Percentiles rank a stretch among this genome's conserved stretches.
These are phyloP conservation scores for Orthosia gothica DNA, from an alignment of 2,888 invertebrate genomes.

Conservation along the genomic window DNA sequence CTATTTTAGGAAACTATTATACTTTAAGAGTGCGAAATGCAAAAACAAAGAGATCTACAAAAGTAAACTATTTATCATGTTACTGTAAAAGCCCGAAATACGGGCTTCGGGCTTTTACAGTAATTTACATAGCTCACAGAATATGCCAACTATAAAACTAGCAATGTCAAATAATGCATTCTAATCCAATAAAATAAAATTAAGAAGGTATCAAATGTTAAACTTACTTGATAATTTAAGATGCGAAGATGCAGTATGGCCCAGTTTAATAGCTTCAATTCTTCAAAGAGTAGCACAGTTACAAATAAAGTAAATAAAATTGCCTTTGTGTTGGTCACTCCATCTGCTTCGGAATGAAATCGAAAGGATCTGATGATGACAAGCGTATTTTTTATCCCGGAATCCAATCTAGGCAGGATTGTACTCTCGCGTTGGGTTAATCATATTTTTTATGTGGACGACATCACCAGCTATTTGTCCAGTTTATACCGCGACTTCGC, in stretches of 20 bases:
- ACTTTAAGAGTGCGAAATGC: not conserved
- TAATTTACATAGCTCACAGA: too few relatives aligned
- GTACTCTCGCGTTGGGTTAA: conserved; percentile 7
- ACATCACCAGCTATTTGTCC: not conserved
- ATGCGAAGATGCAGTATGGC: too few relatives aligned
- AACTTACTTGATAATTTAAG: too few relatives aligned
- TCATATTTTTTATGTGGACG: not conserved
- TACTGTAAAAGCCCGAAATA: too few relatives aligned
- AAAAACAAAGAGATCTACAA: not conserved
- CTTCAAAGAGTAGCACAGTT: not conserved
- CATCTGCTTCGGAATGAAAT: conserved; percentile 35
- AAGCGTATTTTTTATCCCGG: conserved; percentile 52
- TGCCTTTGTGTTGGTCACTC: conserved; percentile 15
- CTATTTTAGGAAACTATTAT: not conserved
- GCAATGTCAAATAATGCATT: too few relatives aligned
- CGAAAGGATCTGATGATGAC: conserved; percentile 51
- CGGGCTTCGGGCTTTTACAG: too few relatives aligned
- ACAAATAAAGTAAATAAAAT: conserved; percentile 25
- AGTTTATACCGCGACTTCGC: not conserved
- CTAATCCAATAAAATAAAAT: too few relatives aligned
- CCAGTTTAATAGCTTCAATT: not conserved
- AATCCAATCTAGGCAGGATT: conserved; percentile 27
- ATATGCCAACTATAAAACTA: too few relatives aligned
- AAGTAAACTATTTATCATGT: not conserved
- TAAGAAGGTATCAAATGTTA: too few relatives aligned